Conservation (phyloP, 2,797 vertebrate genomes). For the Atherinosoma microstoma region DNA sequence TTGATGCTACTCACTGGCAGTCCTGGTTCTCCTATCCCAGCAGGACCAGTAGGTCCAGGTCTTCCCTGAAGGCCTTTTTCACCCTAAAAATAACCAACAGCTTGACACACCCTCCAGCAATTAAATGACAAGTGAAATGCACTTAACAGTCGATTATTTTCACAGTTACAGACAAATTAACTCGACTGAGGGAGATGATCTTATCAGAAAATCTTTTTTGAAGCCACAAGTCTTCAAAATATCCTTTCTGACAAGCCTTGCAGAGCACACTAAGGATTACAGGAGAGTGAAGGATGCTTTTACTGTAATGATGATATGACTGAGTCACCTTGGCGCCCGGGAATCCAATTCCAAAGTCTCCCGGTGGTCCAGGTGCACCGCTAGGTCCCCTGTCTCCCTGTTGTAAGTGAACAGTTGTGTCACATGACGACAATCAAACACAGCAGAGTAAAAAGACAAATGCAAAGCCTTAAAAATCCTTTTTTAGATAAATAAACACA, state of each 20-base stretch:
- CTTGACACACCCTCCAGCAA: neutral
- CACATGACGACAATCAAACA: neutral
- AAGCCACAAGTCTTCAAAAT: no score
- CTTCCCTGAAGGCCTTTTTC: conserved; percentile 79
- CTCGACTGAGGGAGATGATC: fast-evolving
- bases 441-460: neutral
- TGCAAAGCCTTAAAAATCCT: neutral
- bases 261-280: neutral
- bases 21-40: conserved; percentile 86
- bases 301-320: neutral
- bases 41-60: conserved; percentile 69
- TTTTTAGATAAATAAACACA: neutral
- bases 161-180: neutral
- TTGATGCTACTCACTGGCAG: conserved; percentile 80
- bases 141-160: neutral
- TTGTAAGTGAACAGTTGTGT: conserved; percentile 9
- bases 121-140: neutral
- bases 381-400: conserved; percentile 86
- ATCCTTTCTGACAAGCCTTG: no score
- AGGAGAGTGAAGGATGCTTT: neutral
- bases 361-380: conserved; percentile 82
- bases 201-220: neutral
- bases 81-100: conserved; percentile 69
- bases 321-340: conserved; percentile 80
- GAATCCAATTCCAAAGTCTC: conserved; percentile 80